Conservation (phyloP, 2,888 invertebrate genomes). For the Eupithecia centaureata region DNA sequence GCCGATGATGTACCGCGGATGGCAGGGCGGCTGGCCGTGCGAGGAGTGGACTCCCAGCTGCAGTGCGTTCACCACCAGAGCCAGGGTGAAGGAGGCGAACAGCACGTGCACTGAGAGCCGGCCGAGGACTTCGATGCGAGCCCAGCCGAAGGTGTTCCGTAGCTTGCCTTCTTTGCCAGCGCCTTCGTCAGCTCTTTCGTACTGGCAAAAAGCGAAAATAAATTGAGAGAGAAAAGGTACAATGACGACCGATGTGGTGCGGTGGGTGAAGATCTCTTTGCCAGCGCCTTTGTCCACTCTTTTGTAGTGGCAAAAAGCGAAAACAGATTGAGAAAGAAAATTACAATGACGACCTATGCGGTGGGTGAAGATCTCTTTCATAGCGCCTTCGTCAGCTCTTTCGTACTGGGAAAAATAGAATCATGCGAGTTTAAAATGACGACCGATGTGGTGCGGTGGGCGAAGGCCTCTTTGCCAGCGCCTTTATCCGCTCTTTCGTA, state of each 20-base stretch:
- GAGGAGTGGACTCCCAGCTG: conserved; percentile 89
- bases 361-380: no score
- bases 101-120: conserved; percentile 92
- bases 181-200: conserved; percentile 78
- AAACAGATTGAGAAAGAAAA: no score
- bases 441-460: no score
- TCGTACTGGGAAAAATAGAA: no score
- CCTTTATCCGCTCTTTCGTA: conserved; percentile 78
- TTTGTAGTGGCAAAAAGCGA: no score
- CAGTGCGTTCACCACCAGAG: conserved; percentile 90
- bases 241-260: no score
- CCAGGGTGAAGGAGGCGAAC: conserved; percentile 92
- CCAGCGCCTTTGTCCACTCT: no score
- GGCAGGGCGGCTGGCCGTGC: conserved; percentile 74
- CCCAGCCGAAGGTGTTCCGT: conserved; percentile 96
- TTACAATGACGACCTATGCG: no score
- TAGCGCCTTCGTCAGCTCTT: no score
- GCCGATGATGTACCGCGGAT: conserved; percentile 89
- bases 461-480: conserved; percentile 85
- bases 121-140: conserved; percentile 93
- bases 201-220: conserved; percentile 51
- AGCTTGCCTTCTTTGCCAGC: conserved; percentile 87
- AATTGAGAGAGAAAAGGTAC: neutral
- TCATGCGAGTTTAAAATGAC: no score
- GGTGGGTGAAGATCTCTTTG: no score